phyloP scores from a whole-genome alignment of 2,888 invertebrate genomes.

The Agapostemon virescens region DNA sequence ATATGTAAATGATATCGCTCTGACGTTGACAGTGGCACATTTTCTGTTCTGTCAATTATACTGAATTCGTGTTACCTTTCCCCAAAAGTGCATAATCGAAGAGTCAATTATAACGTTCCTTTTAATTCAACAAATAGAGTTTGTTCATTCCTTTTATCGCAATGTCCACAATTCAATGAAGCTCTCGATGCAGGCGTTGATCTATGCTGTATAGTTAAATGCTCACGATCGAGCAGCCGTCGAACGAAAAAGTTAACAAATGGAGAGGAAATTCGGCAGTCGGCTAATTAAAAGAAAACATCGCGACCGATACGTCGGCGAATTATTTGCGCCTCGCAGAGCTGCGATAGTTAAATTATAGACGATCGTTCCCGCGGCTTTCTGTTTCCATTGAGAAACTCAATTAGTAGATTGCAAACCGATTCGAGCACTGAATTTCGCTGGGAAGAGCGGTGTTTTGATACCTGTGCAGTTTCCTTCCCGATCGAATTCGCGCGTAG shows the following conservation, averaged over 20 bases:
- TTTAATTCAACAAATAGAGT: too few relatives aligned
- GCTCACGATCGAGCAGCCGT: too few relatives aligned
- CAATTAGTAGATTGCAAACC: slow-evolving; percentile 3
- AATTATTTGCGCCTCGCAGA: neutral
- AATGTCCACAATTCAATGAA: too few relatives aligned
- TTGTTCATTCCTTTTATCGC: too few relatives aligned
- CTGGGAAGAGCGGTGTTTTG: neutral
- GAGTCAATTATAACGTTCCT: too few relatives aligned
- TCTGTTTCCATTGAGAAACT: neutral
- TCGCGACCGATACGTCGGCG: neutral
- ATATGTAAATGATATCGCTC: too few relatives aligned
- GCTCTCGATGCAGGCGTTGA: too few relatives aligned
- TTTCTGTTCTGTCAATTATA: too few relatives aligned
- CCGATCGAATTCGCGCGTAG: neutral
- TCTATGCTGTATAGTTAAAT: too few relatives aligned
- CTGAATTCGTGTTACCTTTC: too few relatives aligned
- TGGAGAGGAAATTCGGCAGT: neutral
- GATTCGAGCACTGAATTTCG: neutral
- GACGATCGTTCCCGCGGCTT: neutral
- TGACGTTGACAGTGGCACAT: too few relatives aligned
- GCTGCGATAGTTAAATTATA: neutral
- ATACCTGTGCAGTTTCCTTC: neutral
- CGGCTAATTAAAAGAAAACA: neutral
- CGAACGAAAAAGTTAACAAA: neutral
- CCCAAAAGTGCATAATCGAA: too few relatives aligned